A percentile compares a stretch with the other conserved stretches of the same genome.
phyloP scores from a whole-genome alignment of 1,140 invertebrate species.

The Cherax destructor region DNA sequence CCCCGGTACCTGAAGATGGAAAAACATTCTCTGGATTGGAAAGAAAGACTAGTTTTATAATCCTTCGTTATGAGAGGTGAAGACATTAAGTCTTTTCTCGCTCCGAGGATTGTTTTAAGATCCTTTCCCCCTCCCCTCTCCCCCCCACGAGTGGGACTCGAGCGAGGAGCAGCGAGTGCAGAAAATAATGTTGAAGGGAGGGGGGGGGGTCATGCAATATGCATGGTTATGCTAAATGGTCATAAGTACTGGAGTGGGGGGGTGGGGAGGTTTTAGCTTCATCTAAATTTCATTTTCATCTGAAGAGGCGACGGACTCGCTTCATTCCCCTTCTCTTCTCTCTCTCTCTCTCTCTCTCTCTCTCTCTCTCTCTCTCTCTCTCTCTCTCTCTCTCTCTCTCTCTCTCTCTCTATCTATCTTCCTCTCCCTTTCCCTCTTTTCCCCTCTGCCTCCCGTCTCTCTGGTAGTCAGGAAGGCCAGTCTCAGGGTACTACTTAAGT shows the following conservation, averaged over 20 bases:
- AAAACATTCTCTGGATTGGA: too few relatives aligned
- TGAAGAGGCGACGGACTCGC: neutral
- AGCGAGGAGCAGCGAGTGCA: too few relatives aligned
- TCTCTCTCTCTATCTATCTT: neutral
- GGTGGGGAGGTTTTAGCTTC: too few relatives aligned
- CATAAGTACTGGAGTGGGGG: neutral
- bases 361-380: neutral
- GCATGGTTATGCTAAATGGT: neutral
- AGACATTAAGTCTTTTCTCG: too few relatives aligned
- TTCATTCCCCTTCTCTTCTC: neutral
- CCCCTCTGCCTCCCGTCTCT: neutral
- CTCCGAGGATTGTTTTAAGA: too few relatives aligned
- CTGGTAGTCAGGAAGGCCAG: neutral
- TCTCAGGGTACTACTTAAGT: neutral
- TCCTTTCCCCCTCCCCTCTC: too few relatives aligned
- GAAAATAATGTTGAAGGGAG: too few relatives aligned
- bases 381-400: neutral
- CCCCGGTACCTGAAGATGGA: too few relatives aligned
- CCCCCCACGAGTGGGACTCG: too few relatives aligned
- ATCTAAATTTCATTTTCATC: neutral
- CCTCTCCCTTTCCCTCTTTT: neutral
- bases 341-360: neutral
- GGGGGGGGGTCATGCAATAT: neutral
- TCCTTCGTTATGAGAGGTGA: too few relatives aligned
- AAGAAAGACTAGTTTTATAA: too few relatives aligned